Evolutionary conservation across 2,888 invertebrate species (phyloP), one percentile per base, ranked within the genome.

Genomic region (Drosophila setosimentum): DNA sequence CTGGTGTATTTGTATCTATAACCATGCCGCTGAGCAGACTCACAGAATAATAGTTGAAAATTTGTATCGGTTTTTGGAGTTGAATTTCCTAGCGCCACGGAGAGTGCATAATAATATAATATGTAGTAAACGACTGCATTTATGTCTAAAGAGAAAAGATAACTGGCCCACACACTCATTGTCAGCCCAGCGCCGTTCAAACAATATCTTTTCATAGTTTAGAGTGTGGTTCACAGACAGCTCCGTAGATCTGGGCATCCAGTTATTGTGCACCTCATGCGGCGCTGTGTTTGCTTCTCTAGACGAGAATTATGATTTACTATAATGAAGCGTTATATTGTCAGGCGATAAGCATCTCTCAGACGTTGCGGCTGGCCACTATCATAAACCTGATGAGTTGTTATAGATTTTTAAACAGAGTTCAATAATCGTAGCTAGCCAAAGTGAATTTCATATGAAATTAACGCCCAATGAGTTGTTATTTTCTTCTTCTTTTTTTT

Each of bases 331-430:
- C 87, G 80, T 77, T 82, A 89, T 85, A 84, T 84, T 75, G 87
- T 74, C 85, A 72, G 67, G 59, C 80, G 89, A 89, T 83, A 83
- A 83, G 88, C 83, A 88, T 88, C 89, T 64, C 51, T 66, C 74
- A 80, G 70, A 74, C 87, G 73, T 63, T 68, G 67, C 18, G 50
- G 33, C 69, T 73, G 62, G 58, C 54, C 61, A 64, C 60, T 42
- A 65, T 76, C 89, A 70, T 87, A 87, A 87, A 87, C 68, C 82
- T 87, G 87, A 87, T 87, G 87, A 87, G 89, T 87, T 87, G 90
- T 87, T 87, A 87, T 87, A 87, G 90, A 82, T 90, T 86, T 90
- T 90, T 87, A 90, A 87, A 83, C 72, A 78, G 79, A 74, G 73
- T 66, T 71, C 82, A 75, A 89, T 89, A 85, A 76, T 78, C 87